phyloP scores from a whole-genome alignment of 1,140 invertebrate genomes.

The Neodiprion virginianus region DNA sequence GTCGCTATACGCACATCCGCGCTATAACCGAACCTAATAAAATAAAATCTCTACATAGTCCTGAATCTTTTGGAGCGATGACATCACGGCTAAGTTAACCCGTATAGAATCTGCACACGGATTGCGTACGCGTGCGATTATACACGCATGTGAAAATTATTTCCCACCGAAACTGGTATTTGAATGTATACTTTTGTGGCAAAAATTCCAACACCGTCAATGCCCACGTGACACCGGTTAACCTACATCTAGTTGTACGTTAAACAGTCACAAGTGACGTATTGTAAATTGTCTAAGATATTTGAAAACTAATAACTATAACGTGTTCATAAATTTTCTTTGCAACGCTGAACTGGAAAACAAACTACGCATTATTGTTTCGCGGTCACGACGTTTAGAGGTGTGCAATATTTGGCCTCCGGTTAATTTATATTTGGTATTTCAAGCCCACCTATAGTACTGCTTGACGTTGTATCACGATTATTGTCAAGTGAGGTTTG shows the following conservation, averaged over 20 bases:
- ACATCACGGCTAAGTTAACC: background rate
- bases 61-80: background rate
- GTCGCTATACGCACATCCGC: background rate
- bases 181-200: no score
- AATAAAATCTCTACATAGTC: background rate
- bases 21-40: no score
- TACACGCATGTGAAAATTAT: no score
- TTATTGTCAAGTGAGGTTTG: background rate
- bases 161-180: no score
- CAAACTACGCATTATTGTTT: background rate
- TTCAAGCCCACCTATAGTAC: constrained; percentile 5
- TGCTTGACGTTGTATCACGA: background rate
- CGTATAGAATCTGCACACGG: no score
- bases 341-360: no score
- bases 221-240: background rate
- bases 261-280: background rate
- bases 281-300: background rate
- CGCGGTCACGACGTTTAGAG: background rate
- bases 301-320: no score
- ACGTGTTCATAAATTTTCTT: no score
- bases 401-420: no score
- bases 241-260: background rate
- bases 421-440: background rate
- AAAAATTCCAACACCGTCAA: background rate
- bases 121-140: no score